Evolutionary conservation across 2,888 invertebrate genomes (phyloP).

Genomic region (Agrochola lota): DNA sequence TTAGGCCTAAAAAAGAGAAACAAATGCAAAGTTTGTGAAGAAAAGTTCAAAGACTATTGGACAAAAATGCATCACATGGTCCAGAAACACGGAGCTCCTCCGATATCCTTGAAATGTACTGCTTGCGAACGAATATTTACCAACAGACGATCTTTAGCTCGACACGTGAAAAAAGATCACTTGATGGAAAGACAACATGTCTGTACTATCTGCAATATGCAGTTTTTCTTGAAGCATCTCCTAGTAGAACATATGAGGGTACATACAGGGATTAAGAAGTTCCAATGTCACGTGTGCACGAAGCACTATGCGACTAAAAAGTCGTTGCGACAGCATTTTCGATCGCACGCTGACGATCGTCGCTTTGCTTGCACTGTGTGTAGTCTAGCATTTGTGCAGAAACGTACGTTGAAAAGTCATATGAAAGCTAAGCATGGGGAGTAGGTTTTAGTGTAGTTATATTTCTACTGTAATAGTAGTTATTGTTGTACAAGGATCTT

Average conservation of each 20-base stretch:
- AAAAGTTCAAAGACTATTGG: conserved; percentile 76
- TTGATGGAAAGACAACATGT: conserved; percentile 76
- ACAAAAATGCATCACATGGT: conserved; percentile 75
- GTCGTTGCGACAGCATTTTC: conserved; percentile 78
- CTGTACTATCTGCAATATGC: conserved; percentile 75
- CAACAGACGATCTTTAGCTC: conserved; percentile 71
- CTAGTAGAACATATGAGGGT: conserved; percentile 78
- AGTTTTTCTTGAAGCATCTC: conserved; percentile 74
- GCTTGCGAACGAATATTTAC: conserved; percentile 77
- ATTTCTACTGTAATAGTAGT: conserved; percentile 5
- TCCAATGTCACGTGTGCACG: conserved; percentile 76
- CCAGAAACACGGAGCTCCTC: conserved; percentile 71
- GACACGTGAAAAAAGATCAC: conserved; percentile 79
- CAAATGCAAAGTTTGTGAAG: conserved; percentile 76
- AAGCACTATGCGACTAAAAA: conserved; percentile 78
- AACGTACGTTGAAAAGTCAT: conserved; percentile 79
- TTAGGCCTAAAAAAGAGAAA: conserved; percentile 70
- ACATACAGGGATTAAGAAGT: conserved; percentile 77
- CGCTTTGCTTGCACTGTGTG: conserved; percentile 65
- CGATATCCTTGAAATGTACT: conserved; percentile 73
- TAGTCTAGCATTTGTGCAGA: conserved; percentile 67
- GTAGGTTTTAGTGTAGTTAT: conserved; percentile 3
- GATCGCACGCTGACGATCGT: conserved; percentile 68
- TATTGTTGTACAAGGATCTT: not conserved
- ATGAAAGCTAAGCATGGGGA: conserved; percentile 74